Evolutionary conservation across 2,888 invertebrate species (phyloP).

Genomic region (Byasa hedistus): DNA sequence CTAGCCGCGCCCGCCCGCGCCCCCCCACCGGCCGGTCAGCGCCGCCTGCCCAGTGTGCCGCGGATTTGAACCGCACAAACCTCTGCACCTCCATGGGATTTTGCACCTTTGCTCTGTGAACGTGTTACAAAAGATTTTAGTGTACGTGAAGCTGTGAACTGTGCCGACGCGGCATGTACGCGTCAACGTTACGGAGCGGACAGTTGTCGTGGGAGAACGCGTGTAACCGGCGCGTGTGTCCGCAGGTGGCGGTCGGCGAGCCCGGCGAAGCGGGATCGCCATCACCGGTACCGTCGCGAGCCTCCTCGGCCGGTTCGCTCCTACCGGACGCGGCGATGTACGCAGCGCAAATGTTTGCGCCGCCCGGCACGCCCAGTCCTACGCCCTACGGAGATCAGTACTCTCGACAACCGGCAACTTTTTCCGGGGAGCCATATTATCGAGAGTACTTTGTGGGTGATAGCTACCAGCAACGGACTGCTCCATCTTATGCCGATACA

Average conservation of each 20-base stretch:
- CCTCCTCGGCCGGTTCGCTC: slow-evolving; percentile 78
- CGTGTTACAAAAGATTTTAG: slow-evolving; percentile 63
- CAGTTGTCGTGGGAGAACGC: slow-evolving; percentile 81
- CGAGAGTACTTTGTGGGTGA: slow-evolving; percentile 88
- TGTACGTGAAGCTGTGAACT: slow-evolving; percentile 76
- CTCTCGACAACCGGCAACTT: slow-evolving; percentile 78
- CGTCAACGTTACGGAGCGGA: slow-evolving; percentile 81
- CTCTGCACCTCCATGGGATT: slow-evolving; percentile 48
- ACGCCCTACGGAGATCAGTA: slow-evolving; percentile 80
- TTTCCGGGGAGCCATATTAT: slow-evolving; percentile 87
- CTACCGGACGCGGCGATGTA: slow-evolving; percentile 84
- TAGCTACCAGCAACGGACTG: slow-evolving; percentile 81
- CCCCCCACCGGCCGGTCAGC: slow-evolving; percentile 81
- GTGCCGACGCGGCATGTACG: slow-evolving; percentile 77
- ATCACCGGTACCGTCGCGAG: slow-evolving; percentile 83
- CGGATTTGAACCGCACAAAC: slow-evolving; percentile 72
- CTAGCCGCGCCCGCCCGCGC: slow-evolving; percentile 81
- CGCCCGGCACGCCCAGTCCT: slow-evolving; percentile 84
- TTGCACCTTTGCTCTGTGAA: slow-evolving; percentile 55
- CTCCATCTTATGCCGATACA: slow-evolving; percentile 78
- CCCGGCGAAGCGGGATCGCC: slow-evolving; percentile 81
- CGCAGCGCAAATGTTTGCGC: slow-evolving; percentile 84
- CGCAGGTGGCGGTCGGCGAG: slow-evolving; percentile 79
- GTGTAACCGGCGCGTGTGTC: slow-evolving; percentile 84
- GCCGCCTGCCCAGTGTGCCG: slow-evolving; percentile 79